phyloP scores from a whole-genome alignment of 2,888 invertebrate species.

The Conchocele bisecta region DNA sequence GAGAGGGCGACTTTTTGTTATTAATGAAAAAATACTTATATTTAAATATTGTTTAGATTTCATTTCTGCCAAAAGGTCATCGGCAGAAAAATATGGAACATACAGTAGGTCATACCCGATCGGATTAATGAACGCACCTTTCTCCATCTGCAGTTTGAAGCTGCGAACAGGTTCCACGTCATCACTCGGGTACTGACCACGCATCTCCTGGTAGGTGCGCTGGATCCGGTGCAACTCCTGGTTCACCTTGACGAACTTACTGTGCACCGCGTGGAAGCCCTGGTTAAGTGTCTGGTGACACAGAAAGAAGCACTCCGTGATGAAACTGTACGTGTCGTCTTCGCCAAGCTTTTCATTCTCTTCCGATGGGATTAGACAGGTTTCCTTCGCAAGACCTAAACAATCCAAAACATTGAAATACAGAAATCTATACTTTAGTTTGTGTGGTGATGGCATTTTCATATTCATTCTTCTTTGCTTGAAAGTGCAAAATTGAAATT shows the following conservation, averaged over 20 bases:
- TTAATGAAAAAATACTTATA: no score
- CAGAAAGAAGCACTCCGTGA: conserved; percentile 95
- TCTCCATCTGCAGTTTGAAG: conserved; percentile 78
- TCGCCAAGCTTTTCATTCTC: conserved; percentile 46
- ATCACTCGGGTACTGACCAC: conserved; percentile 84
- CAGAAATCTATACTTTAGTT: no score
- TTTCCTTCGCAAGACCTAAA: conserved; percentile 86
- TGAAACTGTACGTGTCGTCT: conserved; percentile 85
- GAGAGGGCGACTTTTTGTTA: no score
- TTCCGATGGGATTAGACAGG: conserved; percentile 89
- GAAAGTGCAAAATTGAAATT: no score
- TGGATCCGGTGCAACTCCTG: conserved; percentile 89
- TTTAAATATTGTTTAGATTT: no score
- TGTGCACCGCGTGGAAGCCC: conserved; percentile 84
- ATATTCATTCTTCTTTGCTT: no score
- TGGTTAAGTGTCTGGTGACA: conserved; percentile 94
- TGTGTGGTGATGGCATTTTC: no score
- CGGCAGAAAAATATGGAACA: no score
- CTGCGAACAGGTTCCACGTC: conserved; percentile 83
- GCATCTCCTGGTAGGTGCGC: conserved; percentile 88
- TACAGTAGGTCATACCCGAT: no score
- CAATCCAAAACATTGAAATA: no score
- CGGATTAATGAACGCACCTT: conserved; percentile 74
- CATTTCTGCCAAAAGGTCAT: no score
- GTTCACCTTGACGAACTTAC: conserved; percentile 85